A percentile compares a stretch with the other conserved stretches of the same genome.
Evolutionary conservation across 35 echinoderm and acorn worm species (phyloP).

Genomic region (Hemicentrotus pulcherrimus): DNA sequence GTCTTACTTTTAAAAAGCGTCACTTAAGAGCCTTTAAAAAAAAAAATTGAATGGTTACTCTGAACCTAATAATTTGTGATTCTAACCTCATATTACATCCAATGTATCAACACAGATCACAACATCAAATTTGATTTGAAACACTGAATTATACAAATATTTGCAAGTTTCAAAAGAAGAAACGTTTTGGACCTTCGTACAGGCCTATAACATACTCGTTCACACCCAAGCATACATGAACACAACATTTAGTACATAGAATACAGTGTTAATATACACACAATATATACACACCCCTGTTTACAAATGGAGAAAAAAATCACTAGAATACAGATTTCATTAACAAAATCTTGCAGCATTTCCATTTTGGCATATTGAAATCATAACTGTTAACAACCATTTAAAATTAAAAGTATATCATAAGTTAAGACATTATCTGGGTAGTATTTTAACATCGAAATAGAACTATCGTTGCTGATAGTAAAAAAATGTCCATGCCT

Average conservation of each 20-base stretch:
- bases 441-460: too few relatives aligned
- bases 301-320: background rate
- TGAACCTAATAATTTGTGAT: background rate
- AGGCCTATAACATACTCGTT: background rate
- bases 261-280: background rate
- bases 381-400: too few relatives aligned
- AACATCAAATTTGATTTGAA: too few relatives aligned
- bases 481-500: too few relatives aligned
- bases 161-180: background rate
- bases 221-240: background rate
- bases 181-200: background rate
- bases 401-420: too few relatives aligned
- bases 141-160: background rate
- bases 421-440: too few relatives aligned
- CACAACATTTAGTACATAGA: background rate
- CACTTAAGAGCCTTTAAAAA: too few relatives aligned
- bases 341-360: too few relatives aligned
- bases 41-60: too few relatives aligned
- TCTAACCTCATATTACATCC: background rate
- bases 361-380: too few relatives aligned
- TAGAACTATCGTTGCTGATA: too few relatives aligned
- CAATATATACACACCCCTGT: background rate
- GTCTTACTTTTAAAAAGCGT: too few relatives aligned
- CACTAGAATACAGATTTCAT: background rate
- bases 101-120: background rate